Base-by-base conservation (phyloP, 2,113 vertebrate species). In the Pseudois nayaur region DNA sequence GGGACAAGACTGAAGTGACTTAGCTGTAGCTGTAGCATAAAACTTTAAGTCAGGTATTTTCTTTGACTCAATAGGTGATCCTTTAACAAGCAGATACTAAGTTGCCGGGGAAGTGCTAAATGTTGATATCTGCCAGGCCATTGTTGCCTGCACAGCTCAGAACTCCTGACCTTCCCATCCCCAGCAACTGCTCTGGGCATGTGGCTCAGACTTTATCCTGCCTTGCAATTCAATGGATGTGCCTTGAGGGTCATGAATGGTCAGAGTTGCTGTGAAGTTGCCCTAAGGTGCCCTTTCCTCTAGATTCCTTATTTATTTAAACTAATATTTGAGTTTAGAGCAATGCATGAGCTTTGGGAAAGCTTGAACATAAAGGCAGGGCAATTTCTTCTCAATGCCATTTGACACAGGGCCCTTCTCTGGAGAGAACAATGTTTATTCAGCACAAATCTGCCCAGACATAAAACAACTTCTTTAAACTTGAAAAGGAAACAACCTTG, bases 361-460 rank as follows among this genome's bases (percentile, higher is more conserved):
- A 95, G 57, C 83, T 89, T 95, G 71, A 95, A 13, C 55, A 91
- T 29, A 93, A 96, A 96, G 62, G 67, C 50, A 96, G 95, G 74
- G 45, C 36, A 94, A 95, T 96, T 97, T 97, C 60, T 91, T 95
- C 60, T 97, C 64, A 48, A 62, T 94, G 60, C 57, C 86, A 94
- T 95, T 97, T 98, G 95, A 97, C 97, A 97, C 52, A 93, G 94
- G 91, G 71, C 48, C 78, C 64, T 94, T 96, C 97, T 97, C 93
- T 78, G 67, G 93, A 91, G 82, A 95, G 54, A 95, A 97, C n/a
- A 94, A 82, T 95, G 93, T 97, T 97, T 98, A 97, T 91, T 91
- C 94, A 97, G 93, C 97, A 98, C 91, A 96, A 97, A 89, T 97
- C 48, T 94, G 7, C 45, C 81, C 94, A 98, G 90, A 95, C 57